Conservation (phyloP, 2,113 vertebrate species). For the Lycaon pictus region DNA sequence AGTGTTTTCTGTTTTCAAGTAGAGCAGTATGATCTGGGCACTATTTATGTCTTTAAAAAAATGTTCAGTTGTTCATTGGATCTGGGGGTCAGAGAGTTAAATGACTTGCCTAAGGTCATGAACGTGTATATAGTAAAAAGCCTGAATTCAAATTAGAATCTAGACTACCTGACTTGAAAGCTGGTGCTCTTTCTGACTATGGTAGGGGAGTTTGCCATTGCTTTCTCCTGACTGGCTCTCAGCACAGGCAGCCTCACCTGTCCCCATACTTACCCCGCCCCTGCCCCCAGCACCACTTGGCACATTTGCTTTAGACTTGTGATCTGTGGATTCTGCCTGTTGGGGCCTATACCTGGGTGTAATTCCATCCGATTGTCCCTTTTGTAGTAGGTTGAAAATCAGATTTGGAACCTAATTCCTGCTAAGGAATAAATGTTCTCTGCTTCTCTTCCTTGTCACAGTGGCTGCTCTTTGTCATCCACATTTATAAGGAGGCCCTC, state of each 20-base stretch:
- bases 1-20: constrained; percentile 34
- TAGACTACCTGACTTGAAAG: not conserved
- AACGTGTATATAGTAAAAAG: not conserved
- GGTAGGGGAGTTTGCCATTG: not conserved
- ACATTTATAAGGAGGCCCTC: not conserved
- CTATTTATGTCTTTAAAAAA: not conserved
- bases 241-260: not conserved
- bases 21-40: not conserved
- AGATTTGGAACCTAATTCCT: not conserved
- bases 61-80: not conserved
- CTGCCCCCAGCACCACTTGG: not conserved
- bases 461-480: not conserved
- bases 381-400: constrained; percentile 27
- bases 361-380: not conserved
- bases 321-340: not conserved
- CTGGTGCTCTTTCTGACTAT: not conserved
- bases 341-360: not conserved
- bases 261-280: not conserved
- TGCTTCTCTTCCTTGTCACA: not conserved
- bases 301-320: not conserved
- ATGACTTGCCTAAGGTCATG: not conserved
- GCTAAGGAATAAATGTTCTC: not conserved
- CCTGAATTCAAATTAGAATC: not conserved
- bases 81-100: not conserved
- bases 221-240: not conserved